Evolutionary conservation across 92 coral and sea anemone genomes (phyloP), one percentile per base, ranked within the genome.

Genomic region (Phenganax marumi): DNA sequence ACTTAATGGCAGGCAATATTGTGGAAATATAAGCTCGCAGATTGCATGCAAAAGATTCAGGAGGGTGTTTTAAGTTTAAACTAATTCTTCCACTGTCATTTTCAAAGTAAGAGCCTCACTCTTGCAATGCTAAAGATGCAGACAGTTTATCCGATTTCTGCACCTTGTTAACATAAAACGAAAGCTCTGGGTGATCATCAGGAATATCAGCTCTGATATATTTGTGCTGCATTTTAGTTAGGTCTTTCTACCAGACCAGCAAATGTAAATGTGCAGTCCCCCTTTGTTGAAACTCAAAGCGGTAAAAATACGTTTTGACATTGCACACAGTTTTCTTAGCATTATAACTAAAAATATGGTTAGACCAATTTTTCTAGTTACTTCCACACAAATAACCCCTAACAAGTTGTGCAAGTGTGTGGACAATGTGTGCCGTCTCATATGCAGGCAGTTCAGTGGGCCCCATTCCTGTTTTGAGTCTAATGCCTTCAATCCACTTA

Each of bases 201-300:
- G 86, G 89, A 0, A 86, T 49, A 58, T 83, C 84, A 2, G 74
- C 89, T 12, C 82, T 10, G 18, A 86, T 13, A 1, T 12, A 50
- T 33, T 48, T 6, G 51, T 53, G n/a, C 4, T 69, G 60, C 10
- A 63, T 65, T 22, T 54, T 16, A 1, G 4, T 52, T 7, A 76
- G 7, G 8, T 79, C 26, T n/a, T 70, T 85, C 3, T 68, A 39
- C 84, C 88, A 79, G 0, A 85, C 88, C 10, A 79, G 65, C 6
- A 85, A 25, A 17, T 85, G 88, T 23, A 85, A 13, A 22, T 85
- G 88, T 0, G 70, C 84, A 0, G 90, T 87, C 8, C 87, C 90
- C 0, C 90, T 50, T n/a, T 84, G 63, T 58, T 87, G 84, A 26
- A 87, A 87, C 56, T 87, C 84, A 49, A 87, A 87, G 2, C 87